Evolutionary conservation across 1,140 invertebrate genomes (phyloP).

Genomic region (Drosophila ambigua): DNA sequence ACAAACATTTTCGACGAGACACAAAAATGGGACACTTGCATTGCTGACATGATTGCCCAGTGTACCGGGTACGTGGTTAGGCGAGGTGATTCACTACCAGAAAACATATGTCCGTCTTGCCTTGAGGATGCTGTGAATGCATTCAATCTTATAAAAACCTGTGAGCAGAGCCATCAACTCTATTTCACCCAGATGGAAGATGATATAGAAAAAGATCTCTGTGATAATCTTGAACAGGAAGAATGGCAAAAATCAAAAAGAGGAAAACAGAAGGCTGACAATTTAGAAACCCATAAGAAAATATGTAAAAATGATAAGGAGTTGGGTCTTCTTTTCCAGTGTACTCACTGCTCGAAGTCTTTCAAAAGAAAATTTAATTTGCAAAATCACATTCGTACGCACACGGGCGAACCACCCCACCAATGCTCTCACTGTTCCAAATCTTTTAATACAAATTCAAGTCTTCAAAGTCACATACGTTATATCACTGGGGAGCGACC

Average conservation of each 20-base stretch:
- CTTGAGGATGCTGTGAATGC: not conserved
- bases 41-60: not conserved
- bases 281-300: too few species aligned
- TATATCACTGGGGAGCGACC: not conserved
- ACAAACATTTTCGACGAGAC: not conserved
- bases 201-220: not conserved
- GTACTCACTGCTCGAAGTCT: not conserved
- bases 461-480: not conserved
- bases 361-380: too few species aligned
- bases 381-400: slow-evolving; percentile 4
- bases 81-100: not conserved
- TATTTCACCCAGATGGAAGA: not conserved
- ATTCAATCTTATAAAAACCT: not conserved
- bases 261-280: too few species aligned
- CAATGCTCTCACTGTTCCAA: not conserved
- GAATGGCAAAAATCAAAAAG: too few species aligned
- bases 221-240: too few species aligned
- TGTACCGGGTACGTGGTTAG: not conserved
- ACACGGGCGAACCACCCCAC: slow-evolving; percentile 9
- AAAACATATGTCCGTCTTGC: not conserved
- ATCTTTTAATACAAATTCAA: not conserved
- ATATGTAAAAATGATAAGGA: not conserved
- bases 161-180: not conserved
- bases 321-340: not conserved
- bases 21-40: not conserved